phyloP scores from a whole-genome alignment of 2,113 vertebrate genomes.

The Illadopsis cleaveri region DNA sequence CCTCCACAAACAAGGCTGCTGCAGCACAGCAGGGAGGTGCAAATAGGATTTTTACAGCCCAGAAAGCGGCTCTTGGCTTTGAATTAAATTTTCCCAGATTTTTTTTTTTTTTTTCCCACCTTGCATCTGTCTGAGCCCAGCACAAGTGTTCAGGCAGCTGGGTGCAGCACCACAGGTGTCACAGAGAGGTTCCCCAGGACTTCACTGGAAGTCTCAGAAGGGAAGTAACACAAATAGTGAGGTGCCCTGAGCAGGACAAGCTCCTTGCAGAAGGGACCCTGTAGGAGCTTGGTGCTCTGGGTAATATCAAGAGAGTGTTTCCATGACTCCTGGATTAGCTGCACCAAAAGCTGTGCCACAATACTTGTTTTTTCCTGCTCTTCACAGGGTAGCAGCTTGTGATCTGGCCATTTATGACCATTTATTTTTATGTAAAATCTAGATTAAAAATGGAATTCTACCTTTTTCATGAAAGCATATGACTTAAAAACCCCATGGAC shows the following conservation, averaged over 20 bases:
- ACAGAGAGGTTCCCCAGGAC: background rate
- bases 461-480: background rate
- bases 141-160: background rate
- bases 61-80: background rate
- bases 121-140: background rate
- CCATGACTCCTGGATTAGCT: background rate
- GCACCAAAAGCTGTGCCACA: background rate
- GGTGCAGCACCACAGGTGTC: background rate
- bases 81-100: background rate
- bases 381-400: background rate
- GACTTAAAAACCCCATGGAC: background rate
- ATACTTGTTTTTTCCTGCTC: background rate
- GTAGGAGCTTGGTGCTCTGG: background rate
- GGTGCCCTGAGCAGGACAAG: background rate
- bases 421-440: background rate
- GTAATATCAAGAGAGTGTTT: background rate
- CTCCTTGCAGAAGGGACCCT: background rate
- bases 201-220: accelerated
- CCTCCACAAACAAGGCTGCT: background rate
- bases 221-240: background rate
- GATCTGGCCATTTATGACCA: background rate
- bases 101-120: background rate
- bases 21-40: background rate
- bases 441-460: background rate
- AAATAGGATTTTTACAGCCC: background rate